These are phyloP conservation scores for Hyles vespertilio DNA, from an alignment of 1,140 invertebrate species.

Conservation along the genomic window DNA sequence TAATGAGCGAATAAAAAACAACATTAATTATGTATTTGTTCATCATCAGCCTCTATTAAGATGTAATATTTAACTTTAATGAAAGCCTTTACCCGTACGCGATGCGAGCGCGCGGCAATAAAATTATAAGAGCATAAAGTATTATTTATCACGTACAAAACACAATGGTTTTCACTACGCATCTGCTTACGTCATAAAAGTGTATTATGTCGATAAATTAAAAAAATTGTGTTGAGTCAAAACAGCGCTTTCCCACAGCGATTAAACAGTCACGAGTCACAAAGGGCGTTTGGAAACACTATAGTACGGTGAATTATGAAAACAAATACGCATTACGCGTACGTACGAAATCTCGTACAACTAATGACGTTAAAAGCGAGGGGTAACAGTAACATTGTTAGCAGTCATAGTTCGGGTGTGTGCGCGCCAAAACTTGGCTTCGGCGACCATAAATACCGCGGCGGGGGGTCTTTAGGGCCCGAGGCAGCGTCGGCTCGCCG, in stretches of 20 bases:
- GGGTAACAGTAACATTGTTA: constrained; percentile 67
- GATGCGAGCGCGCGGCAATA: background rate
- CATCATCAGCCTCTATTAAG: constrained; percentile 16
- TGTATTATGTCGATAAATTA: constrained; percentile 40
- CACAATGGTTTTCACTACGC: constrained; percentile 22
- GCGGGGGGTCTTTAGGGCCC: constrained; percentile 40
- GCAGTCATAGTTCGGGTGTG: constrained; percentile 62
- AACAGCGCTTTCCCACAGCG: constrained; percentile 50
- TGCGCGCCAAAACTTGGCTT: constrained; percentile 64
- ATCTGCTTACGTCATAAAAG: constrained; percentile 39
- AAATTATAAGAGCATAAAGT: background rate
- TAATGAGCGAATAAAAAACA: constrained; percentile 39
- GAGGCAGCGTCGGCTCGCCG: constrained; percentile 14
- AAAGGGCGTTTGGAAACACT: constrained; percentile 49
- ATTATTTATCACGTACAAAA: constrained; percentile 14
- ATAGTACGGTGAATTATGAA: constrained; percentile 49
- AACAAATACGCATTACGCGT: constrained; percentile 69
- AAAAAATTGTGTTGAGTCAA: constrained; percentile 33
- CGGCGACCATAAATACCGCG: constrained; percentile 61
- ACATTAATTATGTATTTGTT: constrained; percentile 29
- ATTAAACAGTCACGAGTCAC: constrained; percentile 41
- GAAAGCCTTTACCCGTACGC: constrained; percentile 13
- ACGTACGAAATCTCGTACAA: constrained; percentile 67
- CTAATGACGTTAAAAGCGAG: constrained; percentile 69
- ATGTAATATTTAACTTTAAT: constrained; percentile 18